These are phyloP conservation scores for Gallinago jamesoni DNA, from an alignment of 2,113 vertebrate genomes.

Conservation along the genomic window DNA sequence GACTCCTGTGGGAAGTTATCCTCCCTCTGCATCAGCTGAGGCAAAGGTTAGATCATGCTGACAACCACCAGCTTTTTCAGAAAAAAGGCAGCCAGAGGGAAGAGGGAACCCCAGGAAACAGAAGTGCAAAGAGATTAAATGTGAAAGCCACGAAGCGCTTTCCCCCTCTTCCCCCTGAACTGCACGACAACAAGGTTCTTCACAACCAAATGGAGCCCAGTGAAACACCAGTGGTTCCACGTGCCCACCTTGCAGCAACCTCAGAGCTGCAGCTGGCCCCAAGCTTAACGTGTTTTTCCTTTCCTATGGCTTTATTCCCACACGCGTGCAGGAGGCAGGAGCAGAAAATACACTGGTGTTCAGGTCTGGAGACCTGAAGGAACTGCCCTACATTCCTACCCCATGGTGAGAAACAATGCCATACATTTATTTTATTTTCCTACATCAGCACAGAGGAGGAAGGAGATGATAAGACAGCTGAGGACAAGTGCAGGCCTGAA, in stretches of 20 bases:
- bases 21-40: background rate
- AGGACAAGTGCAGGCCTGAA: background rate
- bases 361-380: background rate
- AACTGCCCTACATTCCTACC: background rate
- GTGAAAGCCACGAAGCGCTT: background rate
- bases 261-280: background rate
- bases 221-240: rapidly evolving
- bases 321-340: background rate
- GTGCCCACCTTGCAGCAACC: background rate
- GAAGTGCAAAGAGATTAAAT: background rate
- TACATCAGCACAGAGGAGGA: background rate
- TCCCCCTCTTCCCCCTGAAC: background rate
- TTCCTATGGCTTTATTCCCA: background rate
- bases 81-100: background rate
- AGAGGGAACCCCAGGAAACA: background rate
- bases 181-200: background rate
- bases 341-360: background rate
- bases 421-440: background rate
- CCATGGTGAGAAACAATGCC: background rate
- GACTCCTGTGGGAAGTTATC: background rate
- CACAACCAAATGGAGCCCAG: background rate
- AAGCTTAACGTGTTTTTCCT: background rate
- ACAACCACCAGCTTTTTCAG: background rate
- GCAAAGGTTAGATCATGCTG: background rate
- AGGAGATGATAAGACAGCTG: background rate